Conservation (phyloP, 2,888 invertebrate species). For the Isotomurus palustris region DNA sequence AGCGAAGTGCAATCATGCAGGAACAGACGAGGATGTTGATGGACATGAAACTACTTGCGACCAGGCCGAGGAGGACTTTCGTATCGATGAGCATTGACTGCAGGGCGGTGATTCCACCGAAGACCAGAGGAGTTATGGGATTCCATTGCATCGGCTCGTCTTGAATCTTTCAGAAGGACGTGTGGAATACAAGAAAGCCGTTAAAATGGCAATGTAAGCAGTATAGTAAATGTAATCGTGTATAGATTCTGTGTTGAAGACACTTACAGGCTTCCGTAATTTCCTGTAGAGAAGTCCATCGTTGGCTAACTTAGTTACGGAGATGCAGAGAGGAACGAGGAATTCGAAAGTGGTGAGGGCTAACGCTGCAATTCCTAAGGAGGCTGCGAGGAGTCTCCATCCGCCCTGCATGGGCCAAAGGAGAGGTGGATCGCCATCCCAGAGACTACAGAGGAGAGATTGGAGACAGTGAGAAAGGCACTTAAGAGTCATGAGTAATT, state of each 20-base stretch:
- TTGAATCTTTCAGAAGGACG: too few species aligned
- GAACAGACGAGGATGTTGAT: constrained; percentile 43
- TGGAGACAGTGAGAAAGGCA: not conserved
- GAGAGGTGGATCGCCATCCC: constrained; percentile 44
- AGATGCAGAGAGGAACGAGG: constrained; percentile 37
- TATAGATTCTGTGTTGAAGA: not conserved
- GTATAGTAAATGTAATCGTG: too few species aligned
- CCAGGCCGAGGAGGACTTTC: constrained; percentile 40
- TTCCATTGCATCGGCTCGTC: constrained; percentile 29
- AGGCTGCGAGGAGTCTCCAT: constrained; percentile 41
- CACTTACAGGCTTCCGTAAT: constrained; percentile 39
- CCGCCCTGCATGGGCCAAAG: constrained; percentile 44
- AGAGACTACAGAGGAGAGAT: constrained; percentile 27
- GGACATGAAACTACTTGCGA: constrained; percentile 39
- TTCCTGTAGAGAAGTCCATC: constrained; percentile 45
- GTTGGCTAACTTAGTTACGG: constrained; percentile 42
- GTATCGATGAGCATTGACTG: constrained; percentile 43
- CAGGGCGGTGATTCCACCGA: constrained; percentile 40
- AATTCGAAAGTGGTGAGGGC: constrained; percentile 45
- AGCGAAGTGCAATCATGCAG: constrained; percentile 42
- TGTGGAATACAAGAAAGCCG: too few species aligned
- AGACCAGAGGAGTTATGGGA: constrained; percentile 38
- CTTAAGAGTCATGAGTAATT: not conserved
- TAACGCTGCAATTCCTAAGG: constrained; percentile 40
- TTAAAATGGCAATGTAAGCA: too few species aligned